These are phyloP conservation scores for Brachionus sp. DNA, from an alignment of 1,140 invertebrate genomes.

Conservation along the genomic window DNA sequence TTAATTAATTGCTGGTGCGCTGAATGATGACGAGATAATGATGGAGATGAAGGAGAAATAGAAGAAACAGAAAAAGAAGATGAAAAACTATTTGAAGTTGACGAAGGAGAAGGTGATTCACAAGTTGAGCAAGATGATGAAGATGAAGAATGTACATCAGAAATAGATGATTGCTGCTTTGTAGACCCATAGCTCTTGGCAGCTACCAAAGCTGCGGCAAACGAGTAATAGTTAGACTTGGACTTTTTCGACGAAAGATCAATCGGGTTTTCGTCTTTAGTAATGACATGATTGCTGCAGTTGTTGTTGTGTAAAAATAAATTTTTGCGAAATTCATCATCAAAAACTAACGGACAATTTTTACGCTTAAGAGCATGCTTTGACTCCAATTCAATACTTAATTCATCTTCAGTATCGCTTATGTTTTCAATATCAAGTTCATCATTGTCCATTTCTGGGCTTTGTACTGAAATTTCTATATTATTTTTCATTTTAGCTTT, in stretches of 20 bases:
- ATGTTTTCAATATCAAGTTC: conserved; percentile 23
- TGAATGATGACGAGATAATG: not conserved
- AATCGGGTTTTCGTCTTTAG: conserved; percentile 17
- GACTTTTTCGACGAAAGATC: conserved; percentile 37
- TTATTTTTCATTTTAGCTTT: conserved; percentile 5
- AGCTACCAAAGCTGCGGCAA: not conserved
- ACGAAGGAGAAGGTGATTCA: conserved; percentile 41
- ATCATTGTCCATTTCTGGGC: not conserved
- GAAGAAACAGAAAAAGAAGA: conserved; percentile 4
- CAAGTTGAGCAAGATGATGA: conserved; percentile 40
- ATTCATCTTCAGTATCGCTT: not conserved
- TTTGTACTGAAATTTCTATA: not conserved
- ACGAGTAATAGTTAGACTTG: not conserved
- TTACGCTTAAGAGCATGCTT: not conserved
- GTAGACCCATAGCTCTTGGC: not conserved
- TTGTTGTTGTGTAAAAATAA: not conserved
- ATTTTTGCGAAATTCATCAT: not conserved
- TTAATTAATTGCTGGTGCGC: not conserved
- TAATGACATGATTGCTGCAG: not conserved
- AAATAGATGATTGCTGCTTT: not conserved
- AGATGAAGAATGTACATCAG: not conserved
- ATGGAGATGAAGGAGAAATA: conserved; percentile 22
- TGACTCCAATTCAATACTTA: not conserved
- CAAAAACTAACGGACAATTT: not conserved
- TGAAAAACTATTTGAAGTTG: conserved; percentile 7